Conservation (phyloP, 2,113 vertebrate genomes). For the Hippopotamus amphibius region DNA sequence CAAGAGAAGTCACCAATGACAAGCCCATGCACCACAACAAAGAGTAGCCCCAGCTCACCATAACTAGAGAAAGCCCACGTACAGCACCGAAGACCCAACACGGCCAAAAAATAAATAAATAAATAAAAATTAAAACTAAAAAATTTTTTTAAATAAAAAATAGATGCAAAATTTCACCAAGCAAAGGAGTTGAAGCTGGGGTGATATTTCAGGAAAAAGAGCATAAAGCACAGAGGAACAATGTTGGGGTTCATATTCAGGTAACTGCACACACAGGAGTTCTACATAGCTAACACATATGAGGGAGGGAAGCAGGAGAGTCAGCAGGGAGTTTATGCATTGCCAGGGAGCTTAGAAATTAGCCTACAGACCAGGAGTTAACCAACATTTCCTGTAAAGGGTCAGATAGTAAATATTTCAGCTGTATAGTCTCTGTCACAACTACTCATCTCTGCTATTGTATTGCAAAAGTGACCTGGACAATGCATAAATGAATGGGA, state of each 20-base stretch:
- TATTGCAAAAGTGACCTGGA: background rate
- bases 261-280: background rate
- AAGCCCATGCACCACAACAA: too few species aligned
- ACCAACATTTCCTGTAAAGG: background rate
- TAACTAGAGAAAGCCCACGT: too few species aligned
- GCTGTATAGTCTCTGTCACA: background rate
- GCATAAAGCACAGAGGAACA: background rate
- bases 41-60: too few species aligned
- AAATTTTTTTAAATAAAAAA: background rate
- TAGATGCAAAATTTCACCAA: background rate
- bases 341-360: background rate
- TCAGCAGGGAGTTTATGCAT: background rate
- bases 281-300: background rate
- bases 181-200: background rate
- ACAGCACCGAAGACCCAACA: too few species aligned
- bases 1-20: too few species aligned
- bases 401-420: constrained; percentile 32
- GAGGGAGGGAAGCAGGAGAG: background rate
- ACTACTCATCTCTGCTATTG: background rate
- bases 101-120: too few species aligned
- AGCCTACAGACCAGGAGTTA: background rate
- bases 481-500: background rate
- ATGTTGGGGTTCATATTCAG: background rate
- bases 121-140: too few species aligned
- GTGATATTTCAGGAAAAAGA: background rate